Conservation (phyloP, 2,113 vertebrate genomes). For the Setophaga kirtlandii region DNA sequence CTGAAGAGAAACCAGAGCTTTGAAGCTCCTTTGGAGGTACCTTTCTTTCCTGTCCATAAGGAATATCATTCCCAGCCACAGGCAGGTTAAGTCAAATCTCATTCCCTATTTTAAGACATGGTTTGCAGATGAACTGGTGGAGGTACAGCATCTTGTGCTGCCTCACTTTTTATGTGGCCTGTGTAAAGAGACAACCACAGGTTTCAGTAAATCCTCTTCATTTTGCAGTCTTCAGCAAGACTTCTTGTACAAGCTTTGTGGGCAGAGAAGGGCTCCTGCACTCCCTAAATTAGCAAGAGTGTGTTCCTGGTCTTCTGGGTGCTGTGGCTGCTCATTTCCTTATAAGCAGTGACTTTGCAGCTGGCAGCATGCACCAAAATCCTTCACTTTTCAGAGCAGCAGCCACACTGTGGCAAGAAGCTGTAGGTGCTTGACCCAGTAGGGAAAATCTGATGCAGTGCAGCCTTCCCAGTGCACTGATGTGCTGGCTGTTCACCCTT, state of each 20-base stretch:
- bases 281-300: not conserved
- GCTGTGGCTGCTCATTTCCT: not conserved
- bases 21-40: not conserved
- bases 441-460: not conserved
- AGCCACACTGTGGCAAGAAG: not conserved
- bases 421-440: not conserved
- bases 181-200: not conserved
- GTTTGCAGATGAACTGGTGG: not conserved
- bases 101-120: not conserved
- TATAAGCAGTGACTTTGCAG: conserved; percentile 32
- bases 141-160: not conserved
- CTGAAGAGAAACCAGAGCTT: not conserved
- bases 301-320: not conserved
- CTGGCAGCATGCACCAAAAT: conserved; percentile 15
- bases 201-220: not conserved
- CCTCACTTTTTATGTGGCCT: not conserved
- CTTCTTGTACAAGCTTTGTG: not conserved
- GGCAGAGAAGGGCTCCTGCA: not conserved
- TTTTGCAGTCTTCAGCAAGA: not conserved
- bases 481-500: not conserved
- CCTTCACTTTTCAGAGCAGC: conserved; percentile 20
- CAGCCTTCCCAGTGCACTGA: not conserved
- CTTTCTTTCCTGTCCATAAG: not conserved
- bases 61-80: not conserved
- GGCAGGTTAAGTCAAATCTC: not conserved